Evolutionary conservation across 2,797 vertebrate species (phyloP).

Genomic region (Buceros bicornis): DNA sequence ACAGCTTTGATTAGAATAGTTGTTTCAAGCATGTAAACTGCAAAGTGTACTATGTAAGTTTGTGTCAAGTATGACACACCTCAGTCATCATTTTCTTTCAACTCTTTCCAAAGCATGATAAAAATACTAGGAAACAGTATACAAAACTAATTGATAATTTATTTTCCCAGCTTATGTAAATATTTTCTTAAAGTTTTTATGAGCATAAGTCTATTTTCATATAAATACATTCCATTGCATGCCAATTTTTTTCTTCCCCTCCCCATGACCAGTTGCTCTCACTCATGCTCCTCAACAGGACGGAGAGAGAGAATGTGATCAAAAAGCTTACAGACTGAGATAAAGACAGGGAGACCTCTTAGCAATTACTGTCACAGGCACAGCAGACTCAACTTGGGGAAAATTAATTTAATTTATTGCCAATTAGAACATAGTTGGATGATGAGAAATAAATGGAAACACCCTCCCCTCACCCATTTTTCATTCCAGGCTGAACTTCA

Average conservation of each 20-base stretch:
- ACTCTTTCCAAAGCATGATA: background rate
- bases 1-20: background rate
- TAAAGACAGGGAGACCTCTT: background rate
- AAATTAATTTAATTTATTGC: background rate
- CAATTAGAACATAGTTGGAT: background rate
- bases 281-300: background rate
- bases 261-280: background rate
- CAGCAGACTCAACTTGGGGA: background rate
- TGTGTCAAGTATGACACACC: background rate
- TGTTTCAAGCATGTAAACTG: background rate
- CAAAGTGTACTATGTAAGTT: background rate
- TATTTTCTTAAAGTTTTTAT: background rate
- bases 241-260: background rate
- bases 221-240: background rate
- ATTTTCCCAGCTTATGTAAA: background rate
- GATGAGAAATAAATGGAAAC: background rate
- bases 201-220: background rate
- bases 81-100: background rate
- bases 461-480: background rate
- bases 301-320: background rate
- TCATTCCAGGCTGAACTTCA: background rate
- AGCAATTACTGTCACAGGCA: background rate
- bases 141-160: background rate
- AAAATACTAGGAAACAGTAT: background rate
- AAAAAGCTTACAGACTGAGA: background rate